phyloP scores from a whole-genome alignment of 1,140 invertebrate species.

The Drosophila insularis region DNA sequence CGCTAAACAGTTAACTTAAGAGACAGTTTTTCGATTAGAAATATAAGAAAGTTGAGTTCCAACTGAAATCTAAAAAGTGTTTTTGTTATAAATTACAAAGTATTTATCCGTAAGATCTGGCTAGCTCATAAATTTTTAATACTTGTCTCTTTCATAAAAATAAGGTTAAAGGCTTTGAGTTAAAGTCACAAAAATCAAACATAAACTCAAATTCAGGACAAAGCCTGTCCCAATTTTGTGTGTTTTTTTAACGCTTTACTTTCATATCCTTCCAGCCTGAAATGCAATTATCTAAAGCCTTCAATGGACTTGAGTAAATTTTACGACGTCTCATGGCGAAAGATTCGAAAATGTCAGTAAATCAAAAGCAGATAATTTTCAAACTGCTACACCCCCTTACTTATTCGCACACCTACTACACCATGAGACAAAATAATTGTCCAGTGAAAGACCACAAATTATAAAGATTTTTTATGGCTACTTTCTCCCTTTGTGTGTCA shows the following conservation, averaged over 20 bases:
- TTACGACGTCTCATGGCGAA: constrained; percentile 44
- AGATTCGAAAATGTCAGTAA: constrained; percentile 53
- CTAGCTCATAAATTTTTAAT: neutral
- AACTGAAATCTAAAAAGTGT: neutral
- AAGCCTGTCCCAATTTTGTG: constrained; percentile 12
- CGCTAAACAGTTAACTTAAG: no score
- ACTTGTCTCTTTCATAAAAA: neutral
- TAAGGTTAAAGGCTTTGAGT: neutral
- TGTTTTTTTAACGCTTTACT: constrained; percentile 33
- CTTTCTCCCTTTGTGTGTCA: constrained; percentile 34
- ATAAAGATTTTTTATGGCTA: constrained; percentile 70
- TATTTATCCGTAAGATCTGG: neutral
- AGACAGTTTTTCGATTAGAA: no score
- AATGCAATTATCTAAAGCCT: constrained; percentile 27
- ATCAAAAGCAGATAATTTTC: constrained; percentile 76
- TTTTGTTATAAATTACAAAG: neutral
- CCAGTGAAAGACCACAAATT: constrained; percentile 71
- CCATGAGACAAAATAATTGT: constrained; percentile 62
- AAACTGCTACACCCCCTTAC: constrained; percentile 31
- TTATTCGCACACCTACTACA: constrained; percentile 39
- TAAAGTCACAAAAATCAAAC: constrained; percentile 5
- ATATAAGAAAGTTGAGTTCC: no score
- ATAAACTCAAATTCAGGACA: neutral
- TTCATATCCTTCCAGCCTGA: constrained; percentile 23
- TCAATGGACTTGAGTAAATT: constrained; percentile 47